These are phyloP conservation scores for Harpegnathos saltator DNA, from an alignment of 1,140 invertebrate genomes.

Conservation along the genomic window DNA sequence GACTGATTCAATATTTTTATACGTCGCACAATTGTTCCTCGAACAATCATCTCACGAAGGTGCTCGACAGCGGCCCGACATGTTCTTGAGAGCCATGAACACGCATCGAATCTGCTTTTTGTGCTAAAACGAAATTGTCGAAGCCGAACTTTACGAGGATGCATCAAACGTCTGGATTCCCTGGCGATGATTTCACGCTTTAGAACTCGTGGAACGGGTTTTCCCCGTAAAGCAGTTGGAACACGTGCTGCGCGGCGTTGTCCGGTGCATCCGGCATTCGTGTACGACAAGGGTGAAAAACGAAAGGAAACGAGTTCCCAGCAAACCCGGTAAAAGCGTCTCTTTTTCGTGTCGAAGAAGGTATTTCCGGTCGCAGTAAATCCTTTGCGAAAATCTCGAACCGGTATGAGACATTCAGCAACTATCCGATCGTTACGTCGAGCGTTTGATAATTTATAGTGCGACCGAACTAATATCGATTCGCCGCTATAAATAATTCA, in stretches of 20 bases:
- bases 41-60: too few relatives aligned
- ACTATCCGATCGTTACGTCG: neutral
- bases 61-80: neutral
- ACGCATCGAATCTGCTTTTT: neutral
- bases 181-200: neutral
- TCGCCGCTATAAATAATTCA: neutral
- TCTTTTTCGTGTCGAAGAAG: constrained; percentile 41
- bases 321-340: constrained; percentile 17
- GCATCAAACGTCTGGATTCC: constrained; percentile 11
- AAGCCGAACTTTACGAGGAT: neutral
- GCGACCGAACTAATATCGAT: constrained; percentile 8
- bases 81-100: neutral
- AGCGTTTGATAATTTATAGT: neutral
- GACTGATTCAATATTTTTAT: too few relatives aligned
- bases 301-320: constrained; percentile 37
- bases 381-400: neutral
- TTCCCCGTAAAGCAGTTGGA: constrained; percentile 16
- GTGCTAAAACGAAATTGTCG: neutral
- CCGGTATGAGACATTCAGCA: neutral
- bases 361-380: constrained; percentile 5
- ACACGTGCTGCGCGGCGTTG: neutral
- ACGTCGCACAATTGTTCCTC: too few relatives aligned
- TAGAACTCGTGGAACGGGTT: constrained; percentile 46
- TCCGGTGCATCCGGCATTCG: neutral
- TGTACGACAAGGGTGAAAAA: neutral